Evolutionary conservation across 2,797 vertebrate genomes (phyloP).

Genomic region (Macropodus opercularis): DNA sequence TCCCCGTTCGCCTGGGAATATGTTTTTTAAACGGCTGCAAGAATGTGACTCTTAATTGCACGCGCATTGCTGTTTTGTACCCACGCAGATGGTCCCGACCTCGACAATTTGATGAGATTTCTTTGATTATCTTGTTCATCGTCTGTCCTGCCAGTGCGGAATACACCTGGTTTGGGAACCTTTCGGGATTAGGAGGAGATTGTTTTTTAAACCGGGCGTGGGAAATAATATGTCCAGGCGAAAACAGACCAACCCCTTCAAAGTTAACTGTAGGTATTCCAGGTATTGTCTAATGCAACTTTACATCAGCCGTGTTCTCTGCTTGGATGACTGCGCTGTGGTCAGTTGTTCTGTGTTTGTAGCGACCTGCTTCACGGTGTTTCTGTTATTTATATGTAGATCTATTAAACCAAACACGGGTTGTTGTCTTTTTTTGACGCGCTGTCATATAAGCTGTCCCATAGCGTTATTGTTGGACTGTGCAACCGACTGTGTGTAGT

Average conservation of each 20-base stretch:
- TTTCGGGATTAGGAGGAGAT: conserved; percentile 65
- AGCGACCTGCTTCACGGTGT: no score
- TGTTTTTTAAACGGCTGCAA: conserved; percentile 22
- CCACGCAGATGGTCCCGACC: neutral
- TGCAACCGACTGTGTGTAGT: no score
- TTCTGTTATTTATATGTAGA: neutral
- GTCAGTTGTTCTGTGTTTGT: conserved; percentile 1
- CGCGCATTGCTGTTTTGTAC: conserved; percentile 3
- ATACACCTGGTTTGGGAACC: conserved; percentile 57
- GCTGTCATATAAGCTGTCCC: neutral
- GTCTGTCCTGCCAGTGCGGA: conserved; percentile 38
- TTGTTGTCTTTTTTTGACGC: neutral
- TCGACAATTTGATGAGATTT: conserved; percentile 4
- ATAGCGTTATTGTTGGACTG: no score
- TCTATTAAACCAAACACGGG: neutral
- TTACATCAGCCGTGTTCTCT: conserved; percentile 8
- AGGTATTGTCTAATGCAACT: conserved; percentile 68
- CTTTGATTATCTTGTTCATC: conserved; percentile 30
- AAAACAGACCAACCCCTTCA: conserved; percentile 99
- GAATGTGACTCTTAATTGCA: conserved; percentile 55
- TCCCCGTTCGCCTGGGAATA: conserved; percentile 29
- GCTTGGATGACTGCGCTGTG: conserved; percentile 1
- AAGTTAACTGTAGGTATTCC: conserved; percentile 97
- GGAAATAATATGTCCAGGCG: conserved; percentile 95
- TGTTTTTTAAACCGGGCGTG: conserved; percentile 56